These are phyloP conservation scores for Conomelus anceps DNA, from an alignment of 2,888 invertebrate species.

Conservation along the genomic window DNA sequence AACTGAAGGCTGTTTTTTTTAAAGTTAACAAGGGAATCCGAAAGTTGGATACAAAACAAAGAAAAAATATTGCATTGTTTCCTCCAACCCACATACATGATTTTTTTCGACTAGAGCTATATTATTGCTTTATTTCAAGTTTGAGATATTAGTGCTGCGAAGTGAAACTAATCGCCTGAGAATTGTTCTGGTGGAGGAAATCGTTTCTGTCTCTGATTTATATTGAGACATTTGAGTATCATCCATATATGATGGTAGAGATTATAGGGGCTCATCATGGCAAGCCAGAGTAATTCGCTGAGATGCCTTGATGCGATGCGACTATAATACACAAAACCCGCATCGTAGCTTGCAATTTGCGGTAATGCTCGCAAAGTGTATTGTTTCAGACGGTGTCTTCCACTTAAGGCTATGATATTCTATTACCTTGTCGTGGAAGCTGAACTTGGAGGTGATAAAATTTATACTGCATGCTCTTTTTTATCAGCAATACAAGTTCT, in stretches of 20 bases:
- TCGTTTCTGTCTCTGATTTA: neutral
- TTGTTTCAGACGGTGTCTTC: neutral
- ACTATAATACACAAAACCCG: neutral
- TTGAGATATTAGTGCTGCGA: neutral
- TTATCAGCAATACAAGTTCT: neutral
- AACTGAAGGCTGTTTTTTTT: too few species aligned
- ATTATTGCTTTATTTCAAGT: neutral
- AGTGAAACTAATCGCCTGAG: neutral
- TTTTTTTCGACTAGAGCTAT: too few species aligned
- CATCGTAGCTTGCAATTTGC: neutral
- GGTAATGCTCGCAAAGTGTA: neutral
- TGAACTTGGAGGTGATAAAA: neutral
- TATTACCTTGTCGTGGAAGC: neutral
- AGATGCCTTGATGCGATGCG: neutral
- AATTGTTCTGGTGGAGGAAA: neutral
- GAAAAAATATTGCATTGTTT: too few species aligned
- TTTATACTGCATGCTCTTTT: neutral
- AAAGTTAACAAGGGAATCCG: too few species aligned
- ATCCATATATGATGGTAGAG: neutral
- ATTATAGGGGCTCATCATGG: neutral
- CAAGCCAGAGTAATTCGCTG: neutral
- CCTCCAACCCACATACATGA: too few species aligned
- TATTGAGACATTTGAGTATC: neutral
- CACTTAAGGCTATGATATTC: neutral
- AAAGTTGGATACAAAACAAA: too few species aligned